phyloP scores from a whole-genome alignment of 2,888 invertebrate species.

The Melieria omissa region DNA sequence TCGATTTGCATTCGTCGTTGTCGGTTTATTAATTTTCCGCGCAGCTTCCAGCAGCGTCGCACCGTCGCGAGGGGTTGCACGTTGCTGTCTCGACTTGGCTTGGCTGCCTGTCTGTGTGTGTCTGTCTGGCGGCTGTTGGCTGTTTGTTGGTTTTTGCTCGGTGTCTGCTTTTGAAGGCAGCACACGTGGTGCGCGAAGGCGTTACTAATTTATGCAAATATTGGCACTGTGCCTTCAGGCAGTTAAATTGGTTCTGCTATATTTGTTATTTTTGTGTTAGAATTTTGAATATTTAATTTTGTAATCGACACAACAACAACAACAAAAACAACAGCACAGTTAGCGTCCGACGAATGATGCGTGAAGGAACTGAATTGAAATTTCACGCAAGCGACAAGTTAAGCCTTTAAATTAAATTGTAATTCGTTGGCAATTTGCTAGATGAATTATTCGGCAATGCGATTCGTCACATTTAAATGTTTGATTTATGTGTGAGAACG shows the following conservation, averaged over 20 bases:
- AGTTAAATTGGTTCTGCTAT: conserved; percentile 61
- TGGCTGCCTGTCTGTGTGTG: background rate
- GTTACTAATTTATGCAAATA: conserved; percentile 65
- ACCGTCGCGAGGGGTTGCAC: too few species aligned
- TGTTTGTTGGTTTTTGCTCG: background rate
- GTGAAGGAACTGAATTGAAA: conserved; percentile 43
- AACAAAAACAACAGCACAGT: background rate
- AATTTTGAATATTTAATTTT: conserved; percentile 59
- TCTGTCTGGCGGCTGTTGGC: conserved; percentile 2
- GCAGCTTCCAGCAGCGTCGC: too few species aligned
- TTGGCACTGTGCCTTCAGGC: conserved; percentile 49
- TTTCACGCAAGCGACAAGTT: conserved; percentile 48
- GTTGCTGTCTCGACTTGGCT: too few species aligned
- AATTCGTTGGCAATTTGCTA: conserved; percentile 60
- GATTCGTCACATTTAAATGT: conserved; percentile 30
- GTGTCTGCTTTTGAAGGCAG: background rate
- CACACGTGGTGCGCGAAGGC: conserved; percentile 55
- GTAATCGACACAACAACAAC: conserved; percentile 28
- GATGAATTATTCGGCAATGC: background rate
- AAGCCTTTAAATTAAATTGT: conserved; percentile 60
- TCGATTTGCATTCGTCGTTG: background rate
- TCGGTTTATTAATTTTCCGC: background rate
- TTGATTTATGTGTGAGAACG: conserved; percentile 53
- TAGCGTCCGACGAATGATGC: conserved; percentile 40
- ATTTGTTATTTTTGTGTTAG: conserved; percentile 58